Percentiles rank a stretch among this genome's conserved stretches.
Conservation (phyloP, 2,113 vertebrate genomes). For the Uropsilus gracilis region DNA sequence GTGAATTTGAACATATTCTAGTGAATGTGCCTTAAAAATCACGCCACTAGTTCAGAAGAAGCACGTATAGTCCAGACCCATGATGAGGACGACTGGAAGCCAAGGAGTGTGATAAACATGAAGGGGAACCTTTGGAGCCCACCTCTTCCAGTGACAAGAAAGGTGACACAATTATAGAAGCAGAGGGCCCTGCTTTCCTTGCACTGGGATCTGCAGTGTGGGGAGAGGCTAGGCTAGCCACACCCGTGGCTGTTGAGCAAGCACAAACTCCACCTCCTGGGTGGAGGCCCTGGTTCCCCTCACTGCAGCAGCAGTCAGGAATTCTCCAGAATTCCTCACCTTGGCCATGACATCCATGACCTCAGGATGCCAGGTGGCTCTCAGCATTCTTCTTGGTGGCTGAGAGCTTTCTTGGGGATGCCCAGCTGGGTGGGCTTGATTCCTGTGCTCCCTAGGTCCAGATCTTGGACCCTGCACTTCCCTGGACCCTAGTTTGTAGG, state of each 20-base stretch:
- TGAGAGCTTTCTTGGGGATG: not conserved
- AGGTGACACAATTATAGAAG: not conserved
- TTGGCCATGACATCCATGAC: not conserved
- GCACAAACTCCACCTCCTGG: slow-evolving; percentile 61
- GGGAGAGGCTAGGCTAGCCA: not conserved
- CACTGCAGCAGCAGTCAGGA: not conserved
- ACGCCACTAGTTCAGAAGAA: slow-evolving; percentile 32
- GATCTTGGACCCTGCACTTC: not conserved
- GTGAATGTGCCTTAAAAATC: slow-evolving; percentile 78
- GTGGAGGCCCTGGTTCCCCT: not conserved
- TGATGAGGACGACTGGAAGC: not conserved
- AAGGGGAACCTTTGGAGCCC: not conserved
- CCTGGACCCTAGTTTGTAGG: not conserved
- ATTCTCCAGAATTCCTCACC: not conserved
- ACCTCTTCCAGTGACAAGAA: not conserved
- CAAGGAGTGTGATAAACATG: not conserved
- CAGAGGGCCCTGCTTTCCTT: not conserved
- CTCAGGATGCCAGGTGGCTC: not conserved
- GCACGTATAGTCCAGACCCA: not conserved
- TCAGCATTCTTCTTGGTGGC: not conserved
- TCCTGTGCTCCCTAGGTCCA: not conserved
- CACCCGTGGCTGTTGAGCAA: not conserved
- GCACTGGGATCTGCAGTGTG: not conserved
- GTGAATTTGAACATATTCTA: slow-evolving; percentile 34
- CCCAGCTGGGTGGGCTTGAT: not conserved